phyloP scores from a whole-genome alignment of 2,113 vertebrate species.

The Ginglymostoma cirratum region DNA sequence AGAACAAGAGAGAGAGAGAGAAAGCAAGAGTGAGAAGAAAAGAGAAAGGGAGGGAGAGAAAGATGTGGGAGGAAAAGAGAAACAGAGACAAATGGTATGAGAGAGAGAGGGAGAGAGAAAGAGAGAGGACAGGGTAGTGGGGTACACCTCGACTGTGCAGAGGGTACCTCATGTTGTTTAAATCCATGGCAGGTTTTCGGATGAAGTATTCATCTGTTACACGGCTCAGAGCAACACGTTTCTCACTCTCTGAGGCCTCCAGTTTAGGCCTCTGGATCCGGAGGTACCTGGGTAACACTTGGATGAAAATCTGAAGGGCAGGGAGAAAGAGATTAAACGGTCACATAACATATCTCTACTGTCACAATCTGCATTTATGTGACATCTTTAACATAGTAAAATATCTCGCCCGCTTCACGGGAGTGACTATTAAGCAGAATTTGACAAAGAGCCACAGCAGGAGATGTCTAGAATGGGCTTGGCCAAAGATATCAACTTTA shows the following conservation, averaged over 20 bases:
- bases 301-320: slow-evolving; percentile 71
- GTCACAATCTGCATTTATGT: no score
- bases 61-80: no score
- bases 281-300: slow-evolving; percentile 70
- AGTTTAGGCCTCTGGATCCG: slow-evolving; percentile 70
- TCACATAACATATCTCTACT: no score
- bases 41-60: neutral
- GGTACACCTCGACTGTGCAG: neutral
- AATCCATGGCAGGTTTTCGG: slow-evolving; percentile 66
- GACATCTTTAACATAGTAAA: no score
- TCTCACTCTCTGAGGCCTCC: slow-evolving; percentile 57
- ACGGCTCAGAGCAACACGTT: slow-evolving; percentile 49
- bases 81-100: no score
- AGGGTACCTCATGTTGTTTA: slow-evolving; percentile 54
- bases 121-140: neutral
- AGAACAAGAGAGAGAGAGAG: neutral
- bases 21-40: neutral
- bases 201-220: slow-evolving; percentile 80
- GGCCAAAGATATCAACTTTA: no score
- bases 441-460: no score
- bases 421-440: no score
- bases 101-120: neutral
- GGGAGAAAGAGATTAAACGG: no score
- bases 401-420: no score
- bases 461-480: no score